Evolutionary conservation across 1,140 invertebrate genomes (phyloP), one percentile per base, ranked within the genome.

Genomic region (Parasteatoda tepidariorum): DNA sequence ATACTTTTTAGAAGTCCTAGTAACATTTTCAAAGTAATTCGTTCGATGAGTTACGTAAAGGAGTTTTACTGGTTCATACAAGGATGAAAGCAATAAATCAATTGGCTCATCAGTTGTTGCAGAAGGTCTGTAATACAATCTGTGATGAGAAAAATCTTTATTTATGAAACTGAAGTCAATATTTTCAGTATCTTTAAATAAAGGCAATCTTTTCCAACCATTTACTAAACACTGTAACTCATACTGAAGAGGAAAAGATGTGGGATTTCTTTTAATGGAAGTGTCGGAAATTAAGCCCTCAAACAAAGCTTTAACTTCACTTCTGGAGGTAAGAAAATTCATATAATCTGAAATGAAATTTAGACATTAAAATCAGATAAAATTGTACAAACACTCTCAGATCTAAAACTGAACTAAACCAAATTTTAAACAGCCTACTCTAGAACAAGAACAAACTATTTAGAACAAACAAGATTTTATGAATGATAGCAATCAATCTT

Each of bases 181-280:
- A 30, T 57, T 28, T 55, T 71, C 18, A 55, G 41, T 71, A 18
- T 57, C 68, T 57, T 71, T 71, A 22, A 30, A 71, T 13, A 31
- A 18, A 24, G 31, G 26, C 68, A 38, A 55, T 5, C 38, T 71
- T 31, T 71, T 57, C 68, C 68, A 71, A 11, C 30, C 30, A 6
- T 24, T 28, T 28, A 71, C 30, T n/a, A 71, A 48, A 24, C n/a
- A 11, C 9, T 15, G 6, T 41, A 57, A 22, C 9, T 71, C 22
- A 31, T 22, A 6, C n/a, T 54, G 54, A 5, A 71, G 6, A 9
- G 48, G 68, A 31, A 71, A 71, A 30, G 48, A 54, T 7, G 68
- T 41, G 31, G 41, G 41, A 4, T 7, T 13, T 4, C 5, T 7
- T 68, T 33, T 9, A 18, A 9, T 48, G 41, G 18, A 48, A 48